Conservation (phyloP, 1,140 invertebrate genomes). For the Lasioglossum baleicum region DNA sequence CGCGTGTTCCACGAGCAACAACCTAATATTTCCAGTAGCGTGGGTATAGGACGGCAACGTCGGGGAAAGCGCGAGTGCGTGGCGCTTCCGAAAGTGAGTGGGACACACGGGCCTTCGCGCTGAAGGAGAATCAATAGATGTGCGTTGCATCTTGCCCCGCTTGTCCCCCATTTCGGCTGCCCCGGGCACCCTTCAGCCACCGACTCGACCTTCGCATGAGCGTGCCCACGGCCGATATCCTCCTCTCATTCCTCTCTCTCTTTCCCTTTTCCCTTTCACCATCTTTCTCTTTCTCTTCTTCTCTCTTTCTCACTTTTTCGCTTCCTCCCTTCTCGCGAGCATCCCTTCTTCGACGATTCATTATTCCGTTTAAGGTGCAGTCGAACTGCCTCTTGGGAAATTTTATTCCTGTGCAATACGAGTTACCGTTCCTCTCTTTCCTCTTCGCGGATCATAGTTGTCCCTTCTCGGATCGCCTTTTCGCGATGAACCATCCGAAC, state of each 20-base stretch:
- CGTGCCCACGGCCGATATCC: conserved; percentile 11
- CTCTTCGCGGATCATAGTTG: background rate
- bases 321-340: background rate
- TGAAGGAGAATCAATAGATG: conserved; percentile 75
- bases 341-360: conserved; percentile 11
- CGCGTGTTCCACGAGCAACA: too few species aligned
- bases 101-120: conserved; percentile 60
- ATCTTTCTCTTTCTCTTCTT: background rate
- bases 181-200: conserved; percentile 52
- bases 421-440: background rate
- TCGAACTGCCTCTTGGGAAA: background rate
- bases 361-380: conserved; percentile 6
- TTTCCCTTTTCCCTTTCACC: background rate
- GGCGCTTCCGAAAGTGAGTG: conserved; percentile 58
- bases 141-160: conserved; percentile 76
- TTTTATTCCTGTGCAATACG: background rate
- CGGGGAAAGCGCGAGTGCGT: conserved; percentile 37
- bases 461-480: too few species aligned
- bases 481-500: too few species aligned
- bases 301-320: background rate
- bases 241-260: background rate
- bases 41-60: background rate
- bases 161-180: conserved; percentile 60
- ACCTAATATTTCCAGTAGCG: too few species aligned
- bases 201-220: conserved; percentile 57